Base-by-base conservation (phyloP, 2,888 invertebrate genomes). In the Falcaria lacertinaria region DNA sequence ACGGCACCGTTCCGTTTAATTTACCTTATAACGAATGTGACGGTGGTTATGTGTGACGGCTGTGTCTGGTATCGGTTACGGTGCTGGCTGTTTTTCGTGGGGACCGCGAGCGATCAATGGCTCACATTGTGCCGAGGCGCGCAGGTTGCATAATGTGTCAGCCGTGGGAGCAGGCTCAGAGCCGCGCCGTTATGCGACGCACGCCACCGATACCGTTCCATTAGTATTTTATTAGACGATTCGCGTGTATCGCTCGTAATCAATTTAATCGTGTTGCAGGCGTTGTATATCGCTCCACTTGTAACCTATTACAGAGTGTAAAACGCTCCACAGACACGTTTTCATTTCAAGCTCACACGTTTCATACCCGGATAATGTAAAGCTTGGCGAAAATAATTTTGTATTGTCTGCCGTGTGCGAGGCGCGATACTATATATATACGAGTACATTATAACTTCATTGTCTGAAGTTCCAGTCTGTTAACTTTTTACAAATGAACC, bases 181-280 rank as follows among this genome's bases (percentile, higher is more conserved):
- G 50, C 54, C 56, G 59, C 65, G 74, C 88, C 87, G 88, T 85
- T 88, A 89, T 79, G 80, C 81, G 85, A 82, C 82, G 79, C 84
- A 85, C 85, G 85, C 82, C 80, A 81, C 71, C 71, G 64, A 76
- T 89, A 87, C 88, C 89, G 88, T 89, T 87, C 80, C 71, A 82
- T 82, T 84, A 80, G 77, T 73, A 89, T 87, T 86, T 86, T 87
- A 87, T 88, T 83, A 86, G 80, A 85, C 78, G 77, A 82, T 79
- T 85, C 83, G 79, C 84, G 79, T 86, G 83, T 84, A 83, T 81
- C 71, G 77, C 71, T 64, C 71, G 77, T 80, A 82, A 88, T 86
- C 85, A 83, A 87, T 88, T 86, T 78, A 69, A 75, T 68, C 64
- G 68, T 63, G 62, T 69, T 71, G 72, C 73, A 60, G 61, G 67